phyloP scores from a whole-genome alignment of 1,140 invertebrate genomes.

The Drosophila equinoxialis region DNA sequence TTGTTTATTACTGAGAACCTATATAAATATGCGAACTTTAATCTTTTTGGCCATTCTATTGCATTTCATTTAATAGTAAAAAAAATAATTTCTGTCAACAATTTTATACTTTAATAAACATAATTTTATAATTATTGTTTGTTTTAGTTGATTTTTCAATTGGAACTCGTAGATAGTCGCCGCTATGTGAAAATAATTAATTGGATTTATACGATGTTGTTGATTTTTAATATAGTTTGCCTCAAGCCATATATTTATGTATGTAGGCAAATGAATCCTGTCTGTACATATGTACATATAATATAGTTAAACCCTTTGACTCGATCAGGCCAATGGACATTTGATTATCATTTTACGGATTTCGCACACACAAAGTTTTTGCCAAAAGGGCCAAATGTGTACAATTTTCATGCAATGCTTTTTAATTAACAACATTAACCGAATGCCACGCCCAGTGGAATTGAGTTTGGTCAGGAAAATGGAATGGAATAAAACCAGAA shows the following conservation, averaged over 20 bases:
- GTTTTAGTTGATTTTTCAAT: not conserved
- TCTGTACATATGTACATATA: no score
- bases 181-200: constrained; percentile 28
- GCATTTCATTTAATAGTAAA: no score
- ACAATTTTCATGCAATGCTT: constrained; percentile 42
- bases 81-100: no score
- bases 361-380: constrained; percentile 18
- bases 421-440: constrained; percentile 72
- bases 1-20: no score
- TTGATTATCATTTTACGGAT: constrained; percentile 48
- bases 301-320: not conserved
- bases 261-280: not conserved
- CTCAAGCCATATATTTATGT: constrained; percentile 1
- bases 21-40: no score
- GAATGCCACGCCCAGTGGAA: constrained; percentile 44
- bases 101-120: not conserved
- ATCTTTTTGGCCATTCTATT: no score
- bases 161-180: not conserved
- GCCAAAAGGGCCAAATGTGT: constrained; percentile 49
- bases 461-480: not conserved
- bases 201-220: constrained; percentile 33
- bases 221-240: constrained; percentile 32
- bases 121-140: not conserved
- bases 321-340: constrained; percentile 7
- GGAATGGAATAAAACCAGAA: constrained; percentile 26